Base-by-base conservation (phyloP, 1,140 invertebrate genomes). In the Globodera rostochiensis region DNA sequence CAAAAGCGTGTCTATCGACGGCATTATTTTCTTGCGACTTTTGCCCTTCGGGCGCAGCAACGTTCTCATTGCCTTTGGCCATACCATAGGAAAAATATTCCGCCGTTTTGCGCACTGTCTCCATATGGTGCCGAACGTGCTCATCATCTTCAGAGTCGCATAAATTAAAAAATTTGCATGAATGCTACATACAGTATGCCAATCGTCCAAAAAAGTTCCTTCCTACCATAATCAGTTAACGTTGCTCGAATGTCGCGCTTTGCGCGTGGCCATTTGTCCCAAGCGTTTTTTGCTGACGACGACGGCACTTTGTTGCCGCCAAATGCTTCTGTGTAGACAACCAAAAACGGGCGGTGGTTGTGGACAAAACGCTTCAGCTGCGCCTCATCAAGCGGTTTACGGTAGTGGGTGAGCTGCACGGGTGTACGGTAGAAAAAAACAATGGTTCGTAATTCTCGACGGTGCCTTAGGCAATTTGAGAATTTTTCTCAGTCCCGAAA, bases 41-140 rank as follows among this genome's bases (percentile, higher is more conserved):
- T 60, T 69, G 57, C 67, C 45, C 76, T 64, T 47, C 67, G 9
- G 6, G 4, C n/a, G 25, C 69, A 9, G 19, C 25, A 25, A 25
- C 69, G 57, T 9, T 6, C 19, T 15, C 69, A 71, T 71, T 71
- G 25, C 69, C 69, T 71, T 47, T 47, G 70, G 76, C 76, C 76
- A 78, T 78, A 25, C 76, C 76, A 47, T 78, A 78, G 15, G 76
- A 53, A 47, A 66, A 78, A 67, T 78, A 78, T 78, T 78, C 76
- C 49, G 76, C 57, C 70, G 66, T 66, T 78, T 47, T 78, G 45
- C 64, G 66, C 46, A 78, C 76, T 1, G 21, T 36, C 19, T 78
- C 25, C 53, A 78, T 78, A 21, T 78, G 76, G 25, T 67, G 47
- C 70, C 70, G 21, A 49, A 78, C 45, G 21, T 78, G 6, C 6